Evolutionary conservation across 2,113 vertebrate species (phyloP).

Genomic region (Plecotus auritus): DNA sequence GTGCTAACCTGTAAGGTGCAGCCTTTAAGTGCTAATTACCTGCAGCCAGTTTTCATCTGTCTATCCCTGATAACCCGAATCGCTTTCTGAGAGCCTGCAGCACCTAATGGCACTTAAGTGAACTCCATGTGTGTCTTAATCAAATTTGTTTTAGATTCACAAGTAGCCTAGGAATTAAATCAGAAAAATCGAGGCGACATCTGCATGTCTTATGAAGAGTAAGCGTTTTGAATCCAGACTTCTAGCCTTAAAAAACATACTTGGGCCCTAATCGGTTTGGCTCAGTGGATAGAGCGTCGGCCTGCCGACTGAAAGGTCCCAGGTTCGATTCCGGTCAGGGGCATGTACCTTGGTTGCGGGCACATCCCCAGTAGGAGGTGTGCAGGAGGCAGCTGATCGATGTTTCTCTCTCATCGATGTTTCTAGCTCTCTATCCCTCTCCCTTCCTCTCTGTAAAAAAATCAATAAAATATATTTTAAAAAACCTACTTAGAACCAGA

Average conservation of each 20-base stretch:
- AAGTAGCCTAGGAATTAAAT: constrained; percentile 35
- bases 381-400: too few relatives aligned
- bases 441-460: too few relatives aligned
- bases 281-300: too few relatives aligned
- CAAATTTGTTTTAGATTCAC: constrained; percentile 47
- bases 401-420: too few relatives aligned
- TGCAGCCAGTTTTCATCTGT: neutral
- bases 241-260: neutral
- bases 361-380: too few relatives aligned
- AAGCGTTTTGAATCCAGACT: neutral
- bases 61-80: neutral
- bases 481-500: neutral
- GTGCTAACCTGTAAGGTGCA: neutral
- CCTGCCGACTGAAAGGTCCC: too few relatives aligned
- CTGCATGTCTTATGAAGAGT: neutral
- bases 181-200: neutral
- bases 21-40: neutral
- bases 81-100: neutral
- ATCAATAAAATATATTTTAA: neutral
- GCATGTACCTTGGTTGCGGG: too few relatives aligned
- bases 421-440: too few relatives aligned
- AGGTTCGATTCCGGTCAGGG: too few relatives aligned
- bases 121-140: constrained; percentile 22
- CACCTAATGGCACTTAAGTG: neutral
- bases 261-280: neutral